A percentile compares a stretch with the other conserved stretches of the same genome.
phyloP scores from a whole-genome alignment of 2,888 invertebrate species.

The Hipparchia sbordonii region DNA sequence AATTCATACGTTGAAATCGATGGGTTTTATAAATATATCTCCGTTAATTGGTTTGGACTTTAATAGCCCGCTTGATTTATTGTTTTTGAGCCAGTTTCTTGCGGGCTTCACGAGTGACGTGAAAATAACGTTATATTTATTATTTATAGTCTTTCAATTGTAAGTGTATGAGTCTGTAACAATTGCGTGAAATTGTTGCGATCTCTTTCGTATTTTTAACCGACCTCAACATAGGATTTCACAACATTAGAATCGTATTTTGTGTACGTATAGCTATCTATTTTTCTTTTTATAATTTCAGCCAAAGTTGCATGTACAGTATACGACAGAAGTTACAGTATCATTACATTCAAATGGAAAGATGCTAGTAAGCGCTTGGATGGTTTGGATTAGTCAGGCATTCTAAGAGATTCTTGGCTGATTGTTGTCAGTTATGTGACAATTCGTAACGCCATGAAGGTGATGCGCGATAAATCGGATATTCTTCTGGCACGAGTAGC shows the following conservation, averaged over 20 bases:
- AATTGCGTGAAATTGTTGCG: constrained; percentile 5
- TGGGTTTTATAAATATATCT: constrained; percentile 47
- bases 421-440: constrained; percentile 12
- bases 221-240: neutral
- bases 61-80: constrained; percentile 48
- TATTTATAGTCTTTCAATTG: constrained; percentile 33
- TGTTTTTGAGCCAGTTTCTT: constrained; percentile 38
- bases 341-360: neutral
- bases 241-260: neutral
- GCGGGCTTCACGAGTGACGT: constrained; percentile 35
- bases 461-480: constrained; percentile 15
- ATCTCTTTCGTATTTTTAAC: constrained; percentile 2
- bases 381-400: constrained; percentile 10
- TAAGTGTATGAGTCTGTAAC: neutral
- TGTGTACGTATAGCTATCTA: neutral
- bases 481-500: constrained; percentile 20
- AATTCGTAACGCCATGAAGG: constrained; percentile 11
- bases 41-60: constrained; percentile 52
- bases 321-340: too few species aligned
- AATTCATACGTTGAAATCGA: constrained; percentile 47
- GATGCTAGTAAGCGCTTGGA: neutral
- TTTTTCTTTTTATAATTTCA: neutral
- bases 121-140: constrained; percentile 39
- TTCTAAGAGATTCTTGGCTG: constrained; percentile 10
- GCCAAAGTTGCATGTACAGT: too few species aligned